These are phyloP conservation scores for Podotricha telesiphe DNA, from an alignment of 2,888 invertebrate genomes.

Conservation along the genomic window DNA sequence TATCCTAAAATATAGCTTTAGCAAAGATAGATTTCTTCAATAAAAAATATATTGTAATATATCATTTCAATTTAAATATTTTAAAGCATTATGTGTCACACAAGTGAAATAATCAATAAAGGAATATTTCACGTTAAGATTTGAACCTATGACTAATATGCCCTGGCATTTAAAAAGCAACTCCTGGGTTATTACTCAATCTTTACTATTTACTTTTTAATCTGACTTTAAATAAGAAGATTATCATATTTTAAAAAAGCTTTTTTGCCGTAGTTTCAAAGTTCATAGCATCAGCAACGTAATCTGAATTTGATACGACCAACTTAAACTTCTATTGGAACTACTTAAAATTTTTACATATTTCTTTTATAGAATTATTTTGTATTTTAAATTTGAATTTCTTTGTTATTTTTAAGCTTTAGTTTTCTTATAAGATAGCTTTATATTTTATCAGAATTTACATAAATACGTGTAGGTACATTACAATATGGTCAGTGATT, in stretches of 20 bases:
- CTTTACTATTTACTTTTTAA: conserved; percentile 13
- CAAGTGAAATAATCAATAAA: too few relatives aligned
- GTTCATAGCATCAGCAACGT: conserved; percentile 19
- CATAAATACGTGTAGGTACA: background rate
- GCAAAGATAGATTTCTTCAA: too few relatives aligned
- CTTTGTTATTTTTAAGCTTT: background rate
- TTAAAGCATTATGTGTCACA: too few relatives aligned
- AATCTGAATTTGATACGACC: conserved; percentile 28
- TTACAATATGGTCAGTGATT: background rate
- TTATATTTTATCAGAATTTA: background rate
- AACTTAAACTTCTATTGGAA: conserved; percentile 18
- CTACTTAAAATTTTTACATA: conserved; percentile 21
- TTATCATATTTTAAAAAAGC: conserved; percentile 19
- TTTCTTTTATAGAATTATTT: conserved; percentile 7
- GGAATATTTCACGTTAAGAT: too few relatives aligned
- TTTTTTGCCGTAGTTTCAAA: conserved; percentile 20
- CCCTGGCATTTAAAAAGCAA: background rate
- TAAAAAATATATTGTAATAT: too few relatives aligned
- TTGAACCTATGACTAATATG: too few relatives aligned
- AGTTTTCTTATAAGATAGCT: background rate
- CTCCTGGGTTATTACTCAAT: background rate
- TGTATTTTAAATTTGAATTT: conserved; percentile 5
- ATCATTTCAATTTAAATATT: too few relatives aligned
- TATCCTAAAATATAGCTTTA: too few relatives aligned
- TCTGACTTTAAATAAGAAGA: conserved; percentile 17